Base-by-base conservation (phyloP, 2,797 vertebrate species). In the Chaunax sp. region DNA sequence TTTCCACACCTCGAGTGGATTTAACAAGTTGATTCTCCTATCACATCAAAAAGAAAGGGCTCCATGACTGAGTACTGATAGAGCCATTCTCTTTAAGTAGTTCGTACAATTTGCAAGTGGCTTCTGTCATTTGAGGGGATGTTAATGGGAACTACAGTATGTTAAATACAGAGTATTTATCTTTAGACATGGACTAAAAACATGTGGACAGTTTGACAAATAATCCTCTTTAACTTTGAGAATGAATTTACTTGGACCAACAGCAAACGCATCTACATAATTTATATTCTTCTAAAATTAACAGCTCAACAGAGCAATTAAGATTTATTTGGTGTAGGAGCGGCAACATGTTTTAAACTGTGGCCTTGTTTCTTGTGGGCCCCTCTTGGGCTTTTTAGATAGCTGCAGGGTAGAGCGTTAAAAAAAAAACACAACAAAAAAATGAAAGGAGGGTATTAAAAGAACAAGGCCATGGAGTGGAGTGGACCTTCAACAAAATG, bases 31-130 rank as follows among this genome's bases (percentile, higher is more conserved):
- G 9, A 67, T 69, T 76, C 72, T 64, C 43, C 25, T 28, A 37
- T 65, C 37, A 46, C 58, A 72, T 41, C 23, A 6, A 6, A 13
- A 15, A 37, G 19, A 61, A 68, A 73, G 54, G 47, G 18, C 69
- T 62, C 20, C 14, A 23, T 62, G 79, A 77, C 61, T 70, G 64
- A 54, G 26, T 49, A 51, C 57, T 78, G 78, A 87, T 64, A 46
- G 60, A 81, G 69, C 66, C 30, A n/a, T 68, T 75, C 63, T 78
- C 69, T n/a, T n/a, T n/a, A n/a, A n/a, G n/a, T n/a, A n/a, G n/a
- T n/a, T n/a, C n/a, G n/a, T n/a, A n/a, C n/a, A n/a, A n/a, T n/a
- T n/a, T n/a, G n/a, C n/a, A n/a, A 5, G 28, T 30, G 28, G 28
- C 5, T 30, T 30, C 28, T 30, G 28, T 30, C 28, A 5, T 30